Evolutionary conservation across 2,888 invertebrate species (phyloP).

Genomic region (Cryptus viduatorius): DNA sequence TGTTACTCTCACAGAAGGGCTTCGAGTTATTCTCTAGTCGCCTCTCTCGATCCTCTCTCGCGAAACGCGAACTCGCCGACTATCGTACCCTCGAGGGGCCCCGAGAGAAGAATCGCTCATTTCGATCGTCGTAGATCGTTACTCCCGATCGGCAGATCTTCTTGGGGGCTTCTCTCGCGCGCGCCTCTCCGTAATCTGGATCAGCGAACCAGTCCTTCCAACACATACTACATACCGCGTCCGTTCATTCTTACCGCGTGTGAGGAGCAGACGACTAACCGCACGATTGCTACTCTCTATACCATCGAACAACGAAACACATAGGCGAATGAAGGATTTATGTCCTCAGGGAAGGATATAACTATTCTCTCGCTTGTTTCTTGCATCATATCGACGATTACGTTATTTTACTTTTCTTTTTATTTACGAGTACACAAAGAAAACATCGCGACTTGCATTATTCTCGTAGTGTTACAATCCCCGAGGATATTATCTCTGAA

Average conservation of each 20-base stretch:
- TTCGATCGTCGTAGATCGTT: constrained; percentile 79
- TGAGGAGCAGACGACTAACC: constrained; percentile 20
- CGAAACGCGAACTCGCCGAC: constrained; percentile 16
- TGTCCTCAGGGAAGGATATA: constrained; percentile 50
- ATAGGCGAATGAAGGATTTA: constrained; percentile 54
- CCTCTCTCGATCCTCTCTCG: neutral
- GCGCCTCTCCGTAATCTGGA: constrained; percentile 65
- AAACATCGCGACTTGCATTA: neutral
- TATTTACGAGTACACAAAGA: constrained; percentile 9
- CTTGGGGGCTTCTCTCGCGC: constrained; percentile 50
- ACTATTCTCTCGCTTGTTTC: constrained; percentile 45
- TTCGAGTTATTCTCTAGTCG: neutral
- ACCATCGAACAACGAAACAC: constrained; percentile 54
- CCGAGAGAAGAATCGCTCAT: constrained; percentile 74
- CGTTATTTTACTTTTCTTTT: neutral
- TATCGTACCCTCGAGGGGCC: constrained; percentile 56
- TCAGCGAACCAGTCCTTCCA: constrained; percentile 63
- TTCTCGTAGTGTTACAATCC: neutral
- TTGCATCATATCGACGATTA: constrained; percentile 19
- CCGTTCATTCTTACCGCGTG: constrained; percentile 23
- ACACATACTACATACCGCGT: constrained; percentile 37
- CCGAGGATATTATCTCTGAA: neutral
- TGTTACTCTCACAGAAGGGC: constrained; percentile 9
- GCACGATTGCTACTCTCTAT: constrained; percentile 46
- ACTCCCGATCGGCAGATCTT: constrained; percentile 74